These are phyloP conservation scores for Egretta garzetta DNA, from an alignment of 2,113 vertebrate species.

Conservation along the genomic window DNA sequence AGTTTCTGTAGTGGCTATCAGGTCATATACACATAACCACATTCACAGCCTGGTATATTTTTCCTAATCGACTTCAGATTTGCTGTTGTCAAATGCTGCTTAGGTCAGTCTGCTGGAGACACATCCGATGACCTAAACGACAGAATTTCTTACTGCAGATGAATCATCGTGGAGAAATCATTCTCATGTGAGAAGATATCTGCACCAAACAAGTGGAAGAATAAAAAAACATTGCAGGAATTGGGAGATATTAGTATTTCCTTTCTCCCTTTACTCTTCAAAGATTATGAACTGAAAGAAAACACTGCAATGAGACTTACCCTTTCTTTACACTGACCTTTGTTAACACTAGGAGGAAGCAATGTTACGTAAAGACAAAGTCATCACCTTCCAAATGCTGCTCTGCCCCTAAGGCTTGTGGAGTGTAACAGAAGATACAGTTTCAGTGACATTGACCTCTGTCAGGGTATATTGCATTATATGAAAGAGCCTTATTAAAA, in stretches of 20 bases:
- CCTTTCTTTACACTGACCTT: neutral
- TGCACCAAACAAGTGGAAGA: neutral
- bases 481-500: neutral
- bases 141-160: neutral
- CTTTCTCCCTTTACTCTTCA: neutral
- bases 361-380: neutral
- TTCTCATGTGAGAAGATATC: accelerated
- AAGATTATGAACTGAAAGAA: neutral
- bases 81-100: neutral
- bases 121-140: accelerated
- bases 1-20: too few species aligned
- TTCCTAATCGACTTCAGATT: neutral
- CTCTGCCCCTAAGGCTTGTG: neutral
- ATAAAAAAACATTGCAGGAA: neutral
- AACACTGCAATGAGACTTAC: neutral
- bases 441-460: neutral
- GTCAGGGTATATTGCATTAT: neutral
- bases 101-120: neutral
- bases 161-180: neutral
- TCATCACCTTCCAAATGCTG: neutral
- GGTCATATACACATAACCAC: neutral
- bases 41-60: neutral
- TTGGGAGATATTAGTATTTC: neutral
- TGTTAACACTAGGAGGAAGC: accelerated
- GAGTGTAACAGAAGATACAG: neutral